Evolutionary conservation across 1,140 invertebrate genomes (phyloP).

Genomic region (Bombus balteatus): DNA sequence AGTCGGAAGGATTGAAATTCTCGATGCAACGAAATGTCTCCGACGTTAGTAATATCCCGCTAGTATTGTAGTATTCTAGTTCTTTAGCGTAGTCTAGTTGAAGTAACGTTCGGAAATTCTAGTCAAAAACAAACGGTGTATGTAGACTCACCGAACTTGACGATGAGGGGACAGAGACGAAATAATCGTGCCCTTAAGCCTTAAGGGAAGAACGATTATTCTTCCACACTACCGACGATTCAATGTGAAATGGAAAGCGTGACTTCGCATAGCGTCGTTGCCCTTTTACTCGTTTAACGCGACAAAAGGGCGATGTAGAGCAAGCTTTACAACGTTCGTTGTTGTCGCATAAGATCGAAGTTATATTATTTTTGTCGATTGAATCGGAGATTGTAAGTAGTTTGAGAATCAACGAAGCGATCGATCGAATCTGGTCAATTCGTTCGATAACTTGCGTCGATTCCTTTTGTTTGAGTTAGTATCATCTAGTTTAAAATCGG

Average conservation of each 20-base stretch:
- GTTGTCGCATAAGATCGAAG: background rate
- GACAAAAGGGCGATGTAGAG: background rate
- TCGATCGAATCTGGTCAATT: background rate
- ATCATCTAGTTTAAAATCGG: constrained; percentile 62
- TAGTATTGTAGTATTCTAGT: constrained; percentile 40
- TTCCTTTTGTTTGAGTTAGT: constrained; percentile 56
- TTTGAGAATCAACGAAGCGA: constrained; percentile 22
- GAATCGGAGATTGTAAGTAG: constrained; percentile 27
- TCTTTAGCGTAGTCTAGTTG: constrained; percentile 58
- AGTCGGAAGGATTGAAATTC: constrained; percentile 43
- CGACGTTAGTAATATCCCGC: constrained; percentile 44
- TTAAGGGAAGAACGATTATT: background rate
- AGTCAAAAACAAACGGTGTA: constrained; percentile 44
- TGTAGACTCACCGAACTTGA: background rate
- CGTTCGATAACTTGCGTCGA: background rate
- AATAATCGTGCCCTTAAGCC: background rate
- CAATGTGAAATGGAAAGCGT: background rate
- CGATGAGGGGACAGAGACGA: background rate
- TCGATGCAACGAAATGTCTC: constrained; percentile 72
- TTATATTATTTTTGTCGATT: constrained; percentile 32
- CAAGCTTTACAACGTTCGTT: background rate
- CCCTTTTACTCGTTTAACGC: background rate
- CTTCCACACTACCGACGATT: background rate
- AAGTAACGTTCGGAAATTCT: constrained; percentile 58
- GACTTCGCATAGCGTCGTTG: background rate